Evolutionary conservation across 2,888 invertebrate species (phyloP).

Genomic region (Ennomos erosarius): DNA sequence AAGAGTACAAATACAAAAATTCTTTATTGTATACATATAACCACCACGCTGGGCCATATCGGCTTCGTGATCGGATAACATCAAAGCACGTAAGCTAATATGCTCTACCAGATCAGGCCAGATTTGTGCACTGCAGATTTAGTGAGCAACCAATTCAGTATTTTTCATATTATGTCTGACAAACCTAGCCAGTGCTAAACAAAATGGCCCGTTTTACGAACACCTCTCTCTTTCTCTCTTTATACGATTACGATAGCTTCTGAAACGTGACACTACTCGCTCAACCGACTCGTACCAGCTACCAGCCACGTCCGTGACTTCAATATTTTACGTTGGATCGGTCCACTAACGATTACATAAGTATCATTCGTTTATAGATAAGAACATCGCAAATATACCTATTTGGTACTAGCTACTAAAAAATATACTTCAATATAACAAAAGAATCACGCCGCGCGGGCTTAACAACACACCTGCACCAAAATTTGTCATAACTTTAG

Average conservation of each 20-base stretch:
- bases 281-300: slow-evolving; percentile 23
- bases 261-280: slow-evolving; percentile 29
- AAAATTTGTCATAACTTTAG: neutral
- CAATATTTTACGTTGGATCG: slow-evolving; percentile 17
- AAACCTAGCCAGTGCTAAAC: slow-evolving; percentile 16
- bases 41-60: no score
- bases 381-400: neutral
- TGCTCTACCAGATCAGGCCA: no score
- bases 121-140: no score
- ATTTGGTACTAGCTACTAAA: no score
- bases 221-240: slow-evolving; percentile 21
- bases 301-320: slow-evolving; percentile 26
- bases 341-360: slow-evolving; percentile 14
- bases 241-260: slow-evolving; percentile 29
- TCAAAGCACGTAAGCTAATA: no score
- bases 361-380: slow-evolving; percentile 3
- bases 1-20: no score
- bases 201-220: slow-evolving; percentile 20
- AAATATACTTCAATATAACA: no score
- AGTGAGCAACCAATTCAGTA: no score
- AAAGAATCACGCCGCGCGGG: no score
- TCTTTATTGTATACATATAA: no score
- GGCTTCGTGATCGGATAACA: no score
- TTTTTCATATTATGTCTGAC: neutral
- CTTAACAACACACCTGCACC: neutral